Conservation (phyloP, 2,113 vertebrate genomes). For the Anguilla japonica region DNA sequence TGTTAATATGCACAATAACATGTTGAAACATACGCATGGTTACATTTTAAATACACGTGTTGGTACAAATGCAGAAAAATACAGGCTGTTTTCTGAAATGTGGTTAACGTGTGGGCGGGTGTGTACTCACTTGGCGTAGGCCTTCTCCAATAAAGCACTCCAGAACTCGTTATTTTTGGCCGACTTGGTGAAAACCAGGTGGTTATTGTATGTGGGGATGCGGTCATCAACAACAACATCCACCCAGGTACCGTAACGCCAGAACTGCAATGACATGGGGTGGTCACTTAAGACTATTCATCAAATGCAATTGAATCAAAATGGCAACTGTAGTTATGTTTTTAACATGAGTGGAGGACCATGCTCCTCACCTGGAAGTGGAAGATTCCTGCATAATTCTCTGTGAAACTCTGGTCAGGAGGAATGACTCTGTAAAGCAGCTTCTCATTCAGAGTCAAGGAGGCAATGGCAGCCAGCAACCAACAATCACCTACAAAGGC, state of each 20-base stretch:
- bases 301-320: neutral
- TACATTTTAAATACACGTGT: neutral
- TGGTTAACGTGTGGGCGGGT: no score
- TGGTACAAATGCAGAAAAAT: neutral
- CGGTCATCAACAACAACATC: conserved; percentile 94
- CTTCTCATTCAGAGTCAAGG: conserved; percentile 89
- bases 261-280: conserved; percentile 75
- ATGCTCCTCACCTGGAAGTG: conserved; percentile 86
- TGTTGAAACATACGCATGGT: neutral
- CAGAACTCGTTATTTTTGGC: conserved; percentile 94
- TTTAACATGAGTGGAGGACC: neutral
- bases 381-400: conserved; percentile 97
- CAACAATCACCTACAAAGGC: conserved; percentile 90
- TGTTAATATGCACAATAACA: neutral
- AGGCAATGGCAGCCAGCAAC: conserved; percentile 96
- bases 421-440: conserved; percentile 92
- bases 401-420: conserved; percentile 85
- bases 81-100: conserved; percentile 14
- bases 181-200: conserved; percentile 94
- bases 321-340: neutral
- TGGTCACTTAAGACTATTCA: neutral
- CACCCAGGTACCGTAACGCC: conserved; percentile 96
- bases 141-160: conserved; percentile 96
- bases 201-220: conserved; percentile 89
- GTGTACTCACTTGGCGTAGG: conserved; percentile 91